A percentile compares a stretch with the other conserved stretches of the same genome.
These are phyloP conservation scores for Oedothorax gibbosus DNA, from an alignment of 1,140 invertebrate genomes.

Conservation along the genomic window DNA sequence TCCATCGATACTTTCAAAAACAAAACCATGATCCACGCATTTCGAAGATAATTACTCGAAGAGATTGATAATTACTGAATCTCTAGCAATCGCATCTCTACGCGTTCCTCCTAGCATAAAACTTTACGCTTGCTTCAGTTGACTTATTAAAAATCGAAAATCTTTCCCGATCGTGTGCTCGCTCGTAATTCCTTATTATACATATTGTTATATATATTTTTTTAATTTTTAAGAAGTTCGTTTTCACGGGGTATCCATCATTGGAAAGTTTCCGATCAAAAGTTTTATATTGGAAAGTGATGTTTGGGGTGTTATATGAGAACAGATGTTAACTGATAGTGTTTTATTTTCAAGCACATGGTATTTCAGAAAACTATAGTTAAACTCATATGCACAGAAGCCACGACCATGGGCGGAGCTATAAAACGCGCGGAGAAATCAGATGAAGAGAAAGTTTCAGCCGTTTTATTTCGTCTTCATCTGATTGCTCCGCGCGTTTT, in stretches of 20 bases:
- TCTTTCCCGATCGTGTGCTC: too few relatives aligned
- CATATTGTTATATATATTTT: background rate
- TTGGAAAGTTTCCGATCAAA: slow-evolving; percentile 55
- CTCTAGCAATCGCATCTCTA: slow-evolving; percentile 27
- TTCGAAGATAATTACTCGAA: slow-evolving; percentile 26
- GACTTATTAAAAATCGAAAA: slow-evolving; percentile 58
- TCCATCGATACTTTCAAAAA: too few relatives aligned
- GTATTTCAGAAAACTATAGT: too few relatives aligned
- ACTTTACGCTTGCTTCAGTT: slow-evolving; percentile 29
- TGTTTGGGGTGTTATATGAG: too few relatives aligned
- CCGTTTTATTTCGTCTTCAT: too few relatives aligned
- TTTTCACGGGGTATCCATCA: slow-evolving; percentile 48
- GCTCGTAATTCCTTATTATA: background rate
- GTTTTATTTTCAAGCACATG: too few relatives aligned
- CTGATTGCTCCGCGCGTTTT: too few relatives aligned
- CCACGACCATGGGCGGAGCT: too few relatives aligned
- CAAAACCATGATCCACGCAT: background rate
- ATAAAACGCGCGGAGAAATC: too few relatives aligned
- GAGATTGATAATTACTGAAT: slow-evolving; percentile 45
- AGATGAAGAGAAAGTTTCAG: too few relatives aligned
- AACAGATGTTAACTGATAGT: too few relatives aligned
- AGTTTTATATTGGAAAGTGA: slow-evolving; percentile 2
- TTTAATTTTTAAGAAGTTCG: background rate
- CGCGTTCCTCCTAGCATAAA: background rate
- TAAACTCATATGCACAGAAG: too few relatives aligned